Evolutionary conservation across 2,113 vertebrate genomes (phyloP).

Genomic region (Cygnus atratus): DNA sequence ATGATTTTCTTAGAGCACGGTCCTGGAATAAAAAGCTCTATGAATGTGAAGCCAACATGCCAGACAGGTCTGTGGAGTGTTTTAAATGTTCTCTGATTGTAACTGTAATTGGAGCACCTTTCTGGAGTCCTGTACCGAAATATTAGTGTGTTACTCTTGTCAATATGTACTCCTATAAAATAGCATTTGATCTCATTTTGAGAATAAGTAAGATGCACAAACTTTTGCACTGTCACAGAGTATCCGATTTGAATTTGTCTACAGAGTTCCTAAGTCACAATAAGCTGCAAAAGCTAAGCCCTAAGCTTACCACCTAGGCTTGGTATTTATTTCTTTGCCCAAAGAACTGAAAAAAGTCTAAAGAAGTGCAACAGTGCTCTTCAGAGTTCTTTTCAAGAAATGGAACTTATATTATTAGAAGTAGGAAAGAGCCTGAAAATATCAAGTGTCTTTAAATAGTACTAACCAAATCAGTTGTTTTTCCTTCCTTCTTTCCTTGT

Average conservation of each 20-base stretch:
- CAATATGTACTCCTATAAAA: not conserved
- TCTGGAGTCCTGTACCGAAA: not conserved
- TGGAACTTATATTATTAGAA: not conserved
- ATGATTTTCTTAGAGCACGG: conserved; percentile 84
- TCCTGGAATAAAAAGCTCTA: conserved; percentile 93
- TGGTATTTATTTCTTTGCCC: not conserved
- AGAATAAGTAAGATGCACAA: not conserved
- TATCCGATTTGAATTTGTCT: not conserved
- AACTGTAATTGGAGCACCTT: not conserved
- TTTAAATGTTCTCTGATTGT: not conserved
- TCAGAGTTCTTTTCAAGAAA: not conserved
- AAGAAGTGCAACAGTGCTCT: not conserved
- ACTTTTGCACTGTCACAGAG: not conserved
- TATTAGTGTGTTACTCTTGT: not conserved
- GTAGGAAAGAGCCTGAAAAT: not conserved
- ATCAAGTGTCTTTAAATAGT: not conserved
- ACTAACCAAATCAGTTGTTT: not conserved
- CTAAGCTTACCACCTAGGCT: not conserved
- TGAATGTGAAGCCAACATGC: conserved; percentile 91
- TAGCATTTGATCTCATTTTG: not conserved
- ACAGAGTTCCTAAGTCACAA: not conserved
- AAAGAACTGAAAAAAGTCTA: not conserved
- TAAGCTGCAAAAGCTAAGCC: not conserved
- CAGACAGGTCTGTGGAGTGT: conserved; percentile 85
- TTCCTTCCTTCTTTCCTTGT: not conserved